Conservation (phyloP, 2,113 vertebrate species). For the Gorsachius goisagi region DNA sequence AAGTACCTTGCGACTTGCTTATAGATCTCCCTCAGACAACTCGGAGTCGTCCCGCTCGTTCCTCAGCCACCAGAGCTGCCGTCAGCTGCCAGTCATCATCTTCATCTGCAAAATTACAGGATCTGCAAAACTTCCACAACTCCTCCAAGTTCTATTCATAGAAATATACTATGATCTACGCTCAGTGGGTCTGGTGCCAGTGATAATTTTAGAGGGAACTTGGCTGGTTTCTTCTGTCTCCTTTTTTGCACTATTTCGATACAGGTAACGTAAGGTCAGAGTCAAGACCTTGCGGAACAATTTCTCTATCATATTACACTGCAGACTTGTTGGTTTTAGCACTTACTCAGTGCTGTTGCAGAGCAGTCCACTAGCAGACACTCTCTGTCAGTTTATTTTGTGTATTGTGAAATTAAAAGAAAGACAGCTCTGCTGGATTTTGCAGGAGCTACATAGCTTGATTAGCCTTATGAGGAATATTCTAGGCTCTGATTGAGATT, state of each 20-base stretch:
- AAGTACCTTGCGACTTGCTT: background rate
- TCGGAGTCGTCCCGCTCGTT: background rate
- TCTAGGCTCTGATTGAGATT: background rate
- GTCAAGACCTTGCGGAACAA: constrained; percentile 3
- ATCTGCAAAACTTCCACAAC: constrained; percentile 15
- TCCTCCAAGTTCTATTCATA: constrained; percentile 45
- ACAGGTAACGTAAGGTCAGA: constrained; percentile 36
- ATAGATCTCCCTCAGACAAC: background rate
- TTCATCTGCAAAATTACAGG: constrained; percentile 49
- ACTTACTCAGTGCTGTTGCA: background rate
- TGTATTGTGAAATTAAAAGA: background rate
- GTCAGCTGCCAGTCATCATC: constrained; percentile 4
- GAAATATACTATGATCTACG: constrained; percentile 52
- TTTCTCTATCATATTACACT: constrained; percentile 24
- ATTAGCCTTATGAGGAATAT: background rate
- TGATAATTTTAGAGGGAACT: constrained; percentile 66
- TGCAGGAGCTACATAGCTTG: background rate
- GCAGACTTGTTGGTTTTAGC: background rate
- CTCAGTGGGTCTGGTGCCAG: constrained; percentile 56
- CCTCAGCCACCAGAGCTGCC: background rate
- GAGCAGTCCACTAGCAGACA: constrained; percentile 3
- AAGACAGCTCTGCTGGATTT: background rate
- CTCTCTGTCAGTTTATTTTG: constrained; percentile 5
- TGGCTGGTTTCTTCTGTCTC: constrained; percentile 47
- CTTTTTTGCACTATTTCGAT: constrained; percentile 58